Evolutionary conservation across 1,140 invertebrate genomes (phyloP), one percentile per base, ranked within the genome.

Genomic region (Ganaspis sp.): DNA sequence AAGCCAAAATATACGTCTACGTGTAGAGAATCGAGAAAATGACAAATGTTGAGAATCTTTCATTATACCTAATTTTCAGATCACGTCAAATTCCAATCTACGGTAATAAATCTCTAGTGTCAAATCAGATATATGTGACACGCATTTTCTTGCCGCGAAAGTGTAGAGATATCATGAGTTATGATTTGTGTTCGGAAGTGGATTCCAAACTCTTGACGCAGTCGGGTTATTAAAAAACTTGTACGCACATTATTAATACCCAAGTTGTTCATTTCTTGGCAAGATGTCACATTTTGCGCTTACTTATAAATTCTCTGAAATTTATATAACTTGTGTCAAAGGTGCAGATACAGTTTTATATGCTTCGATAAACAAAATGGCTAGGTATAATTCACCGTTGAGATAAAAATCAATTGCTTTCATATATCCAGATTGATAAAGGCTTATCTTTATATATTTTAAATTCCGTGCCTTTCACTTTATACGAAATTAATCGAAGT

Each of bases 221-320:
- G 45, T 17, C 15, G 19, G 45, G n/a, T 26, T 64, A 9, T 64
- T 64, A 64, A 54, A 54, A 40, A 54, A 54, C 29, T 15, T 37
- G 12, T 37, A 34, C 17, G 26, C 29, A 70, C 15, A 17, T 70
- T 70, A 40, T 70, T 34, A 70, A 70, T 38, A 70, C n/a, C n/a
- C n/a, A n/a, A 58, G 58, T 26, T 29, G 42, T 71, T 26, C 34
- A 23, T 54, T 69, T 70, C 71, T 29, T 45, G 54, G 70, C 53
- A 17, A 71, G 45, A 54, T 54, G 74, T 69, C 58, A 23, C 58
- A 64, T 34, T 26, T 29, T 29, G 9, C 15, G n/a, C n/a, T n/a
- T 11, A 29, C 23, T 17, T 29, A 15, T 49, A 49, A 17, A 17
- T 64, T 34, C 12, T 8, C 58, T n/a, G 23, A 6, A 64, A 64